phyloP scores from a whole-genome alignment of 2,888 invertebrate species.

The Amaurobius ferox region DNA sequence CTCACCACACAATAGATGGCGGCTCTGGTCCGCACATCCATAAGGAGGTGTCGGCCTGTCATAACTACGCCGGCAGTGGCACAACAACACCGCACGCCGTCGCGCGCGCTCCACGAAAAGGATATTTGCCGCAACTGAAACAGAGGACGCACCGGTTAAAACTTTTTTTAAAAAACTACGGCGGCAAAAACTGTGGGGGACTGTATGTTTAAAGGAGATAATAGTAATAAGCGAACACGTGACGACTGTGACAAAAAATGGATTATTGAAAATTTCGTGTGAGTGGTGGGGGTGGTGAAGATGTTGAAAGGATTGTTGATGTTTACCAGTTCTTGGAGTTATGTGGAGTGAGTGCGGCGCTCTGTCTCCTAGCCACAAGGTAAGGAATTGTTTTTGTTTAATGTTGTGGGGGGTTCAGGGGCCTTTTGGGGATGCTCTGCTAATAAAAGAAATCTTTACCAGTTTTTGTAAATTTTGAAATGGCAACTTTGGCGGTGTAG shows the following conservation, averaged over 20 bases:
- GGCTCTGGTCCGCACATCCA: conserved; percentile 49
- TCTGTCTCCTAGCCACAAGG: background rate
- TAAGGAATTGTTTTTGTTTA: no score
- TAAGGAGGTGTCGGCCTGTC: conserved; percentile 67
- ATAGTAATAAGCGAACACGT: background rate
- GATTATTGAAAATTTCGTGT: background rate
- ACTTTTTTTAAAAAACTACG: no score
- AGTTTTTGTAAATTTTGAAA: no score
- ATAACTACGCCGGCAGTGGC: conserved; percentile 41
- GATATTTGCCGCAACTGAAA: background rate
- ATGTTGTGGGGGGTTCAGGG: no score
- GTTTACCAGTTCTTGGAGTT: background rate
- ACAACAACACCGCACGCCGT: background rate
- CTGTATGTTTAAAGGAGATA: background rate
- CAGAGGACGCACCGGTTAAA: background rate
- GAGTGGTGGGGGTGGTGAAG: background rate
- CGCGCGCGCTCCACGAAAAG: background rate
- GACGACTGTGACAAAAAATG: background rate
- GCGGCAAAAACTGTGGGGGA: no score
- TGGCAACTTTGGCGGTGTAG: no score
- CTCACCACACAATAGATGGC: conserved; percentile 67
- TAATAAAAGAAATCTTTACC: no score
- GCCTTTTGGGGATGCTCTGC: no score
- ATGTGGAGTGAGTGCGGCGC: background rate
- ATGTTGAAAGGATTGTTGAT: conserved; percentile 4